Base-by-base conservation (phyloP, 2,797 vertebrate species). In the Siniperca obscura region DNA sequence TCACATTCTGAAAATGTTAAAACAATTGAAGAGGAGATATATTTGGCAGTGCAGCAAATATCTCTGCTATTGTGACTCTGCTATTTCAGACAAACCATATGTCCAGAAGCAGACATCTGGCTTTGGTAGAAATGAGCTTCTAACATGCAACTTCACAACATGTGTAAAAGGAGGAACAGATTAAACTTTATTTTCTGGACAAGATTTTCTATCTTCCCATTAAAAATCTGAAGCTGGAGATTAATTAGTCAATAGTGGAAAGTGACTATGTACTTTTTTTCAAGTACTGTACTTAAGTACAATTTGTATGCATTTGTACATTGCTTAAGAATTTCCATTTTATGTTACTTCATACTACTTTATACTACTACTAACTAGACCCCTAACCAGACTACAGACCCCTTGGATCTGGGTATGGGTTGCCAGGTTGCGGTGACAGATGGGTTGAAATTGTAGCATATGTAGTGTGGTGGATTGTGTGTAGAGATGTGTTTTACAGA, bases 31-130 rank as follows among this genome's bases (percentile, higher is more conserved):
- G 78, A 57, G 40, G 62, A 78, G 22, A 61, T n/a, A 71, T n/a
- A 65, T 73, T 65, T 82, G 74, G 76, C 66, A 52, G 46, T 1
- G 9, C 30, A 68, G 64, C 66, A 34, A 11, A 66, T 36, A 76
- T 57, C 53, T 56, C 22, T 62, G 59, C 44, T 62, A 4, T 61
- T 82, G 70, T 67, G 80, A 74, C 66, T 46, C 9, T 65, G 70
- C 66, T 82, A 34, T 76, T 80, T 86, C 52, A 65, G 59, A 83
- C 69, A 10, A 52, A 38, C 70, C 78, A 85, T 5, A 70, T 75
- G 76, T 78, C 44, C 81, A 77, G 60, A 67, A 34, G 46, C 53
- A 60, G 6, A 85, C 81, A 87, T 87, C 68, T 85, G 86, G 76
- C 11, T 70, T n/a, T 13, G 19, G 25, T 11, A 25, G 53, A 68